Evolutionary conservation across 2,888 invertebrate species (phyloP).

Genomic region (Lydus trimaculatus): DNA sequence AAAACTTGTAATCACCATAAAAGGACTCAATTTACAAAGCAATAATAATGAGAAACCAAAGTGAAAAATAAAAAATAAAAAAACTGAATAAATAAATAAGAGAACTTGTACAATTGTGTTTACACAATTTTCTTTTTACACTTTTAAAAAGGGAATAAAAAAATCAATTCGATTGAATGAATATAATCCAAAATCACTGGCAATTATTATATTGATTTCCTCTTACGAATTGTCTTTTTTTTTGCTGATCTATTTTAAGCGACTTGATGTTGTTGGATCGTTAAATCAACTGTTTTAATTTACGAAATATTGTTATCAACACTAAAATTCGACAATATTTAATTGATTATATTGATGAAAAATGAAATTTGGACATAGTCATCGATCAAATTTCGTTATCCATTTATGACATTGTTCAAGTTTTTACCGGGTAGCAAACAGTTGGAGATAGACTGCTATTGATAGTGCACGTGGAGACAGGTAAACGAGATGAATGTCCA

Average conservation of each 20-base stretch:
- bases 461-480: slow-evolving; percentile 41
- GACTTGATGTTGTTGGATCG: background rate
- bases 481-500: slow-evolving; percentile 45
- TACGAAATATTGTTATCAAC: background rate
- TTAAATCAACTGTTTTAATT: too few species aligned
- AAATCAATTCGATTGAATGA: too few species aligned
- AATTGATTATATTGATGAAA: slow-evolving; percentile 34
- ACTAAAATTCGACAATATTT: slow-evolving; percentile 8
- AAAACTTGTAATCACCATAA: slow-evolving; percentile 37
- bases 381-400: slow-evolving; percentile 37
- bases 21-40: slow-evolving; percentile 35
- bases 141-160: background rate
- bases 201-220: background rate
- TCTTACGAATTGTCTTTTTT: background rate
- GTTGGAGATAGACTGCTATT: slow-evolving; percentile 34
- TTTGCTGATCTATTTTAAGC: background rate
- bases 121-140: slow-evolving; percentile 24
- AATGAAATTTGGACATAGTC: slow-evolving; percentile 34
- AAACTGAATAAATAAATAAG: background rate
- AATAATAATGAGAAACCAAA: slow-evolving; percentile 32
- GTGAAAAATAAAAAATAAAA: too few species aligned
- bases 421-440: slow-evolving; percentile 31
- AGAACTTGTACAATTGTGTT: slow-evolving; percentile 27
- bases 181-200: background rate
- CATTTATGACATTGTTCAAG: slow-evolving; percentile 31